Evolutionary conservation across 2,797 vertebrate genomes (phyloP).

Genomic region (Cheirogaleus major): DNA sequence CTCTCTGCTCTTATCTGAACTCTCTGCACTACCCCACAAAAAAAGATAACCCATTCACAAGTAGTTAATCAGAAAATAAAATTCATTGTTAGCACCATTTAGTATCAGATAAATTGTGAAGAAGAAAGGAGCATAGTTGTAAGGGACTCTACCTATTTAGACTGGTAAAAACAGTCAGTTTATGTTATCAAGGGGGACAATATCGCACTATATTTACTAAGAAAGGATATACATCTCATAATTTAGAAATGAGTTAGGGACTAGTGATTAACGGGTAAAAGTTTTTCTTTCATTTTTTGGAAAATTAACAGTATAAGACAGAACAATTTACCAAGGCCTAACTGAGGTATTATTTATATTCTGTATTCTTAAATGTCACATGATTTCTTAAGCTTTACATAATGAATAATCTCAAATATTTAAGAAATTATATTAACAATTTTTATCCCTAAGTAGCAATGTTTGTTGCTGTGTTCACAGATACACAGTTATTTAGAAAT

Average conservation of each 20-base stretch:
- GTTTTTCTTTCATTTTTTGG: constrained; percentile 17
- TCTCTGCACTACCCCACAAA: background rate
- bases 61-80: constrained; percentile 9
- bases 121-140: background rate
- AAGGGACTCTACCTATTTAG: background rate
- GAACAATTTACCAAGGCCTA: background rate
- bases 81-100: background rate
- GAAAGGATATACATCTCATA: background rate
- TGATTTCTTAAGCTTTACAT: constrained; percentile 1
- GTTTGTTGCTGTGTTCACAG: background rate
- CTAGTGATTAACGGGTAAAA: background rate
- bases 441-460: constrained; percentile 50
- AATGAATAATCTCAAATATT: constrained; percentile 41
- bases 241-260: background rate
- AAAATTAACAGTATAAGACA: constrained; percentile 11
- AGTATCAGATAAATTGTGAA: background rate
- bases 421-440: constrained; percentile 23
- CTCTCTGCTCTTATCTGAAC: background rate
- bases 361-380: background rate
- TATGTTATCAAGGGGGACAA: background rate
- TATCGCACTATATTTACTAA: background rate
- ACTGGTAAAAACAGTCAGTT: background rate
- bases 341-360: background rate
- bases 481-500: constrained; percentile 14
- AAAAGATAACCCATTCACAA: background rate